Percentiles rank a stretch among this genome's conserved stretches.
These are phyloP conservation scores for Chymomyza amoena DNA, from an alignment of 2,888 invertebrate species.

Conservation along the genomic window DNA sequence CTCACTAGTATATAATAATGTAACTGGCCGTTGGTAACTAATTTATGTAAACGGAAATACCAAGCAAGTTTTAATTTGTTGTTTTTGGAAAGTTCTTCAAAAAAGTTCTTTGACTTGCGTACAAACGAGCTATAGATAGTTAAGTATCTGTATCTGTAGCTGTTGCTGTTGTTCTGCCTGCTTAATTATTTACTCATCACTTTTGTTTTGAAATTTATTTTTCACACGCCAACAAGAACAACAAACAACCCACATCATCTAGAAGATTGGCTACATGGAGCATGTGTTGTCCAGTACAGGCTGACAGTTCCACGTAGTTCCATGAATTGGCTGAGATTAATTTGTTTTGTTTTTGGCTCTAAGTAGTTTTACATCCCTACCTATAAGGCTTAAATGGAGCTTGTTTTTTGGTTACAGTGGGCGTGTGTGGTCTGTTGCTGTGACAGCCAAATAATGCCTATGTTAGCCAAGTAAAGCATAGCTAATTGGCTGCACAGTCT, in stretches of 20 bases:
- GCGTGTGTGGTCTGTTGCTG: not conserved
- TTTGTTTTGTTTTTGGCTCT: conserved; percentile 23
- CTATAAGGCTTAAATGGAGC: not conserved
- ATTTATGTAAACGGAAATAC: conserved; percentile 63
- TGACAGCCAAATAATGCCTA: not conserved
- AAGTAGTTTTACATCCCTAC: conserved; percentile 49
- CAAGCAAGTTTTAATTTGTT: not conserved
- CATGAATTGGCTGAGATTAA: not conserved
- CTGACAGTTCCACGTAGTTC: not conserved
- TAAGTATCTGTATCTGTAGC: not conserved
- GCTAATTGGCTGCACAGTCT: not conserved
- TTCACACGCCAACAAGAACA: conserved; percentile 50
- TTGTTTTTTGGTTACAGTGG: not conserved
- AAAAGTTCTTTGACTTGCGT: not conserved
- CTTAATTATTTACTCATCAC: conserved; percentile 57
- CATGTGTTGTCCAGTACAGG: not conserved
- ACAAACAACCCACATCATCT: not conserved
- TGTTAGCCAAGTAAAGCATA: not conserved
- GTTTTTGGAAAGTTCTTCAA: not conserved
- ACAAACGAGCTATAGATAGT: not conserved
- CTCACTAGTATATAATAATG: not conserved
- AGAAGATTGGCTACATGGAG: not conserved
- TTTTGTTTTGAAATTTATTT: conserved; percentile 39
- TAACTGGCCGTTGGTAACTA: conserved; percentile 17
- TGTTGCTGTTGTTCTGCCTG: not conserved